These are phyloP conservation scores for Cecidostiba fungosa DNA, from an alignment of 2,888 invertebrate species.

Conservation along the genomic window DNA sequence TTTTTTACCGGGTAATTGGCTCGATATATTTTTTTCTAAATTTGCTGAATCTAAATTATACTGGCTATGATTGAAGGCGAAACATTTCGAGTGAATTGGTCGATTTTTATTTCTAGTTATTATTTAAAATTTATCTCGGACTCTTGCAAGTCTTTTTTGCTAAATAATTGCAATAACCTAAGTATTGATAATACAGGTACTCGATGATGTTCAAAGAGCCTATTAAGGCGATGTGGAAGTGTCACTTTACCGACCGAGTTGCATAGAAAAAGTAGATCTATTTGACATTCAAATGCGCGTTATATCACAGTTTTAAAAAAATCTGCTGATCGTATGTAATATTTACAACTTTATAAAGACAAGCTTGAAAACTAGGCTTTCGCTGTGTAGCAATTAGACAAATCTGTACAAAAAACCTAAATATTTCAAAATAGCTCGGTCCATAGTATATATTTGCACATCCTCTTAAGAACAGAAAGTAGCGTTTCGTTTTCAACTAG, in stretches of 20 bases:
- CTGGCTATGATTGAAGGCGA: neutral
- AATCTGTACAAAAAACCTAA: constrained; percentile 3
- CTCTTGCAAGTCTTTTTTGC: neutral
- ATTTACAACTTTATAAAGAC: neutral
- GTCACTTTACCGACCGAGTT: constrained; percentile 29
- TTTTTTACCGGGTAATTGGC: neutral
- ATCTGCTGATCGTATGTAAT: constrained; percentile 6
- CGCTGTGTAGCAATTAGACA: neutral
- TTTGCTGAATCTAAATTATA: neutral
- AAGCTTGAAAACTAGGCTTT: neutral
- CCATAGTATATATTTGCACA: constrained; percentile 22
- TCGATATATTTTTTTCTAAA: neutral
- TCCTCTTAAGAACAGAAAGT: constrained; percentile 6
- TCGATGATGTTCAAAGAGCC: neutral
- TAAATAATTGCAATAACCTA: neutral
- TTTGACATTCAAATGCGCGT: neutral
- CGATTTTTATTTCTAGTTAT: neutral
- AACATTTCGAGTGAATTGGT: neutral
- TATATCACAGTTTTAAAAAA: constrained; percentile 22
- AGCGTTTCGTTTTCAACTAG: constrained; percentile 27
- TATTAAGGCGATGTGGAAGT: constrained; percentile 20
- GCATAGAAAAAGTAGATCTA: constrained; percentile 28
- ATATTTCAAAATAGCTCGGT: constrained; percentile 18
- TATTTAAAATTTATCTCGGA: neutral
- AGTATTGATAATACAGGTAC: neutral